Conservation (phyloP, 2,888 invertebrate species). For the Melipona beecheii region DNA sequence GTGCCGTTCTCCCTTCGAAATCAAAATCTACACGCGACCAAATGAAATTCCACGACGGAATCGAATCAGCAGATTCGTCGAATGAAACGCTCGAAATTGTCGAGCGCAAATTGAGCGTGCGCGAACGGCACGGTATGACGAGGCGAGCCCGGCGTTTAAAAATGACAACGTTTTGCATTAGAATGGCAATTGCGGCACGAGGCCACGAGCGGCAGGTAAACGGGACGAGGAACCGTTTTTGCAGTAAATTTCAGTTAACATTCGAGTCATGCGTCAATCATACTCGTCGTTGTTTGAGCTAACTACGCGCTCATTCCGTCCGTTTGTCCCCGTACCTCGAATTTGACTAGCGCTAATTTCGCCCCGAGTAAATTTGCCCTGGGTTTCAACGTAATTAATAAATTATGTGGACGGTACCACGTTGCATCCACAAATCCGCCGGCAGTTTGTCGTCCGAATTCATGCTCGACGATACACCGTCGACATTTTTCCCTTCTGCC, state of each 20-base stretch:
- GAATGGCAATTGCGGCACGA: constrained; percentile 15
- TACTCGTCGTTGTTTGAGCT: constrained; percentile 48
- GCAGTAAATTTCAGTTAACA: constrained; percentile 46
- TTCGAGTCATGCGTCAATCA: constrained; percentile 59
- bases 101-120: not conserved
- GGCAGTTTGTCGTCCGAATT: not conserved
- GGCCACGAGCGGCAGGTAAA: not conserved
- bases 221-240: not conserved
- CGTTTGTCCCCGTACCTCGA: constrained; percentile 52
- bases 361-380: constrained; percentile 34
- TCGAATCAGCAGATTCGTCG: not conserved
- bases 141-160: not conserved
- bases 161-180: constrained; percentile 12
- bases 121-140: too few species aligned
- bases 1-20: too few species aligned
- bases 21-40: not conserved
- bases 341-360: constrained; percentile 60
- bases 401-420: constrained; percentile 42
- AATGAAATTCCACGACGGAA: not conserved
- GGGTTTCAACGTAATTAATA: constrained; percentile 59
- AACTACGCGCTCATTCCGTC: constrained; percentile 54
- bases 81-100: constrained; percentile 8
- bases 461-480: not conserved
- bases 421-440: constrained; percentile 33
- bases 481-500: not conserved